Evolutionary conservation across 2,797 vertebrate genomes (phyloP).

Genomic region (Netta rufina): DNA sequence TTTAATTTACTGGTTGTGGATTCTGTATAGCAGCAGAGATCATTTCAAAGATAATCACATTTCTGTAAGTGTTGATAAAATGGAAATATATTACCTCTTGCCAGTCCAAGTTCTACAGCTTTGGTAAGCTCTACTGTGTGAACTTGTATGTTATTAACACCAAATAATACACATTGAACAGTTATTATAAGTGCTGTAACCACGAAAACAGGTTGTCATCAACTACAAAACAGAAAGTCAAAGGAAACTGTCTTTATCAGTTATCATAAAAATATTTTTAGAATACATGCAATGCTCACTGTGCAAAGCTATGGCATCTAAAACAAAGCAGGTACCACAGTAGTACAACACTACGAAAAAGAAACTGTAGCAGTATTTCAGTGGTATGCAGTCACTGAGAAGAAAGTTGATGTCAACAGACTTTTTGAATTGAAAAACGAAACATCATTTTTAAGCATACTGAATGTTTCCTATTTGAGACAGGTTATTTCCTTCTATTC

Average conservation of each 20-base stretch:
- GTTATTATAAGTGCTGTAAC: background rate
- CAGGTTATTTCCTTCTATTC: background rate
- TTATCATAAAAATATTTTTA: background rate
- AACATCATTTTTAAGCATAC: background rate
- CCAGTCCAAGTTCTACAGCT: background rate
- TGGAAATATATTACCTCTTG: background rate
- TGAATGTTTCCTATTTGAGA: constrained; percentile 2
- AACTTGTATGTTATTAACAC: background rate
- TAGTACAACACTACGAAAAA: background rate
- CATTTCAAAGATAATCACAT: background rate
- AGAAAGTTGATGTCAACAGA: background rate
- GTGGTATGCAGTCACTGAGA: background rate
- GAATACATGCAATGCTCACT: background rate
- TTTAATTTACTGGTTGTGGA: background rate
- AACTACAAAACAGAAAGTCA: background rate
- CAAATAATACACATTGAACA: background rate
- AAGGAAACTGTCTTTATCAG: background rate
- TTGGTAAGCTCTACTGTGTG: background rate
- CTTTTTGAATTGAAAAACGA: background rate
- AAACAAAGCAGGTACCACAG: background rate
- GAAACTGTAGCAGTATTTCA: background rate
- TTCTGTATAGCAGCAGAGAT: background rate
- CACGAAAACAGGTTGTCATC: background rate
- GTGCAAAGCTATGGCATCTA: background rate
- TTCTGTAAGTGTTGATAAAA: background rate